Evolutionary conservation across 2,888 invertebrate species (phyloP).

Genomic region (Hydraecia micacea): DNA sequence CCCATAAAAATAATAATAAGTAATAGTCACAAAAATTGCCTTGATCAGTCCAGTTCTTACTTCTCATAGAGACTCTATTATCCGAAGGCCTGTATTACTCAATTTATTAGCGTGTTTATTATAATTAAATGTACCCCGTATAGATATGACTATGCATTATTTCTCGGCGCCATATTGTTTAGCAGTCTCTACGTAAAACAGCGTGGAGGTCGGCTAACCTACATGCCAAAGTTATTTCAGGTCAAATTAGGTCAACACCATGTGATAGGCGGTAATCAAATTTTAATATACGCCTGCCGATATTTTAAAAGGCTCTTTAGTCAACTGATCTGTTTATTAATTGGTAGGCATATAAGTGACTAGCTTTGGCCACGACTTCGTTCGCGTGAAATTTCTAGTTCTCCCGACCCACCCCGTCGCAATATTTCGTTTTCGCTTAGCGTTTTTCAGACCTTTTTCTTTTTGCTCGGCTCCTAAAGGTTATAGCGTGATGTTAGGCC

Average conservation of each 20-base stretch:
- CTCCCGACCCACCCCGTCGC: no score
- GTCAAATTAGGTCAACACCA: slow-evolving; percentile 55
- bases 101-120: slow-evolving; percentile 38
- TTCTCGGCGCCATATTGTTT: slow-evolving; percentile 28
- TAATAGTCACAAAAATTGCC: slow-evolving; percentile 25
- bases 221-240: slow-evolving; percentile 40
- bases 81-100: slow-evolving; percentile 43
- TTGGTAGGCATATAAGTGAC: not conserved
- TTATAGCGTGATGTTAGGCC: no score
- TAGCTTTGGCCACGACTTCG: not conserved
- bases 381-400: no score
- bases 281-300: slow-evolving; percentile 18
- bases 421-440: not conserved
- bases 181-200: slow-evolving; percentile 14
- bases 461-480: not conserved
- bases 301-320: slow-evolving; percentile 29
- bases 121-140: slow-evolving; percentile 23
- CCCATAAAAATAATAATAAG: slow-evolving; percentile 25
- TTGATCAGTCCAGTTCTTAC: slow-evolving; percentile 44
- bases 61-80: slow-evolving; percentile 31
- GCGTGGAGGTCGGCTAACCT: slow-evolving; percentile 11
- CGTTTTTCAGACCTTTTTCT: not conserved
- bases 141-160: slow-evolving; percentile 42
- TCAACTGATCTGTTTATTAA: slow-evolving; percentile 1
- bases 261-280: slow-evolving; percentile 38